Conservation (phyloP, 2,797 vertebrate genomes). For the Lagorchestes hirsutus region DNA sequence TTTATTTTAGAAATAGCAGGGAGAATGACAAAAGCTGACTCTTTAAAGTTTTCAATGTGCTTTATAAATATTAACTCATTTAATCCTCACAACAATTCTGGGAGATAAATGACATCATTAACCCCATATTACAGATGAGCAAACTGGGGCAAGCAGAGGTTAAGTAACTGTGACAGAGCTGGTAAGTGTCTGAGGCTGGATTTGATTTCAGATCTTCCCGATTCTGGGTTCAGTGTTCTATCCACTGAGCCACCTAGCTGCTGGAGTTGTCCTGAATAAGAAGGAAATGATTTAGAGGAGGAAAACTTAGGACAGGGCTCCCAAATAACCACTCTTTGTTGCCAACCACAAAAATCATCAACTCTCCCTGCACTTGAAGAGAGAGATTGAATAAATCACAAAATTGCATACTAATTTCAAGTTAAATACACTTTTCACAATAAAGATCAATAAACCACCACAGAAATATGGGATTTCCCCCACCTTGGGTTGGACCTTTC, state of each 20-base stretch:
- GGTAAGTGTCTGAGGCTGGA: not conserved
- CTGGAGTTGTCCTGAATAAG: not conserved
- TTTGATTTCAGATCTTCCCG: not conserved
- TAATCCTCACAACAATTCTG: not conserved
- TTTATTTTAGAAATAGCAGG: not conserved
- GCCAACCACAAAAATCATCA: conserved; percentile 69
- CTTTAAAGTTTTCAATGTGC: not conserved
- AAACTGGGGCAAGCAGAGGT: not conserved
- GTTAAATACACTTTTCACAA: conserved; percentile 42
- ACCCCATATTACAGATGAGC: not conserved
- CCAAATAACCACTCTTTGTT: conserved; percentile 57
- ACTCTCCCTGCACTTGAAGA: not conserved
- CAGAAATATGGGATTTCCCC: conserved; percentile 20
- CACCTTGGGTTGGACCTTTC: not conserved
- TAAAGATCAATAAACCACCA: conserved; percentile 16
- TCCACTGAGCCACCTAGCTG: not conserved
- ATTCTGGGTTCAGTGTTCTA: not conserved
- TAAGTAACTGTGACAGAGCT: not conserved
- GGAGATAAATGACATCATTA: not conserved
- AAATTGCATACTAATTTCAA: conserved; percentile 31
- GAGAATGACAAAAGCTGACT: not conserved
- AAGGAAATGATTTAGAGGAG: not conserved
- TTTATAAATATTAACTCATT: not conserved
- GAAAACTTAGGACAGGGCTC: conserved; percentile 35
- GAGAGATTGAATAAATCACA: conserved; percentile 53